Evolutionary conservation across 2,888 invertebrate genomes (phyloP), one percentile per base, ranked within the genome.

Genomic region (Linyphia triangularis): DNA sequence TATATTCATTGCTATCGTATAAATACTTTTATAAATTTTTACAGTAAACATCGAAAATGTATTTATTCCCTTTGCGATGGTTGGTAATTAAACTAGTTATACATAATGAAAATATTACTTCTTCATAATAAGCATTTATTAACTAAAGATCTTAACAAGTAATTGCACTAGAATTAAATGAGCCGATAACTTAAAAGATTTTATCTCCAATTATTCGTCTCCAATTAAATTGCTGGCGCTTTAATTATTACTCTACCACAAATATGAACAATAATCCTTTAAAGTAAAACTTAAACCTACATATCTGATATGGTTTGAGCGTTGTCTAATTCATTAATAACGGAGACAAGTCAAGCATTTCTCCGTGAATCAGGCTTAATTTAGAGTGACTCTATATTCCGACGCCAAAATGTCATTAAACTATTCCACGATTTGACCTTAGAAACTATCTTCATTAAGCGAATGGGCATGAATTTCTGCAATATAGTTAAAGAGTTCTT

Each of bases 381-480:
- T 51, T n/a, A 13, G 51, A 51, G 51, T 6, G 51, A 51, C 5
- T 51, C 5, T n/a, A 51, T 51, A 51, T n/a, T 51, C 51, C 13
- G 16, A 51, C n/a, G 26, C 28, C 43, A 70, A 70, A 70, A 43
- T 19, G 28, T 70, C 24, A 70, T 70, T 43, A 70, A 26, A 51
- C 16, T 43, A 33, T 43, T 43, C 51, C 28, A 26, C 5, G n/a
- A 24, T 24, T 4, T 43, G 28, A 43, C 43, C 70, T 70, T 19
- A 16, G 26, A 43, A 70, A 43, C 43, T 70, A 16, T 37, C n/a
- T 24, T 43, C 70, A 70, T 43, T 43, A 70, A 40, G 19, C 40
- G 40, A 13, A 43, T 40, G 6, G 13, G 19, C 16, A 51, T 51
- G 51, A n/a, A 51, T n/a, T 51, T 51, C n/a, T 51, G 43, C 43